These are phyloP conservation scores for Acanthaster planci DNA, from an alignment of 35 echinoderm and acorn worm genomes.

Conservation along the genomic window DNA sequence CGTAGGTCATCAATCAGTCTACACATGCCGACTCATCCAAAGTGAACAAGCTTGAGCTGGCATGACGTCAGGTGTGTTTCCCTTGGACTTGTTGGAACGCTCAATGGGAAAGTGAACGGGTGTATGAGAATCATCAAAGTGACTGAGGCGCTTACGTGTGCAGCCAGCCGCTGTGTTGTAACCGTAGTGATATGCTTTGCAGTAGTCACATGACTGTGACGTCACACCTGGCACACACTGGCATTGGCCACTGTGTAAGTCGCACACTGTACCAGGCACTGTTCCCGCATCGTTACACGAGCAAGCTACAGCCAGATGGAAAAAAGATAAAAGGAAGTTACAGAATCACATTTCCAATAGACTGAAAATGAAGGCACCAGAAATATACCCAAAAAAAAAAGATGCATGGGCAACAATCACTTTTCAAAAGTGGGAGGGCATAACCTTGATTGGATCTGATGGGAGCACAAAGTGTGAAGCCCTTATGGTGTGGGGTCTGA, in stretches of 20 bases:
- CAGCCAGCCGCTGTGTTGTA: constrained; percentile 63
- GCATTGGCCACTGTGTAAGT: constrained; percentile 78
- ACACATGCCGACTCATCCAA: too few relatives aligned
- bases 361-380: not conserved
- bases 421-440: too few relatives aligned
- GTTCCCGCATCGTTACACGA: constrained; percentile 59
- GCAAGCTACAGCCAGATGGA: constrained; percentile 56
- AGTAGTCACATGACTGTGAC: constrained; percentile 77
- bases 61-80: too few relatives aligned
- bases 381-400: not conserved
- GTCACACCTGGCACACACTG: constrained; percentile 69
- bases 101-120: too few relatives aligned
- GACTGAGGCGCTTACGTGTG: constrained; percentile 50
- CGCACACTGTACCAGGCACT: constrained; percentile 57
- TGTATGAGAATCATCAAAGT: too few relatives aligned
- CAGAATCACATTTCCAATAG: not conserved
- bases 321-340: not conserved
- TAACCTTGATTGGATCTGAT: too few relatives aligned
- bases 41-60: too few relatives aligned
- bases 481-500: too few relatives aligned
- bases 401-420: too few relatives aligned
- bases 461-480: too few relatives aligned
- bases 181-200: constrained; percentile 75
- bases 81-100: too few relatives aligned
- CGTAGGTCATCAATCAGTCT: too few relatives aligned